Percentiles rank a stretch among this genome's conserved stretches.
phyloP scores from a whole-genome alignment of 2,888 invertebrate species.

The Folsomia manolachei region DNA sequence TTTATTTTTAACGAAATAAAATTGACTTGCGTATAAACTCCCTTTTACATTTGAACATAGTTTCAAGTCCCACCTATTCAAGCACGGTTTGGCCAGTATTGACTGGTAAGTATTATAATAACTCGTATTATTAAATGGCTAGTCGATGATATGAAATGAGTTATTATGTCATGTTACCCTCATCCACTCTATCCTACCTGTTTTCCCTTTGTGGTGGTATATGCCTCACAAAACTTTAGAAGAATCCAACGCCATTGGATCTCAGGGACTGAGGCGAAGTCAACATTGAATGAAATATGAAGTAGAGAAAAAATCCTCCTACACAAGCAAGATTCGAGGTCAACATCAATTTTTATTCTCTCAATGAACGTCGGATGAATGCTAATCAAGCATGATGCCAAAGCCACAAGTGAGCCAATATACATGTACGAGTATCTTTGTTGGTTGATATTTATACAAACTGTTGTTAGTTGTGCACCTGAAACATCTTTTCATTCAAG shows the following conservation, averaged over 20 bases:
- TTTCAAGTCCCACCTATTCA: no score
- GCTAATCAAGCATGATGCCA: slow-evolving; percentile 41
- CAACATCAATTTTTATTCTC: slow-evolving; percentile 42
- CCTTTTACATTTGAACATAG: neutral
- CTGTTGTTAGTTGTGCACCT: neutral
- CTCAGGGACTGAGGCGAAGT: no score
- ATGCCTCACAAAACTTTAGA: neutral
- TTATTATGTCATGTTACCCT: neutral
- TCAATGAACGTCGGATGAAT: slow-evolving; percentile 47
- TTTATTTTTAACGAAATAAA: neutral
- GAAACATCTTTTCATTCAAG: neutral
- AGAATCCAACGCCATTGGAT: no score
- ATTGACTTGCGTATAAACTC: neutral
- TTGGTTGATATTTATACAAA: neutral
- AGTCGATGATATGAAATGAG: neutral
- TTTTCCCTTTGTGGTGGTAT: neutral
- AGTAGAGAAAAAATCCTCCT: slow-evolving; percentile 15
- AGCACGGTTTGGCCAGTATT: no score
- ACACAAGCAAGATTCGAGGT: slow-evolving; percentile 35
- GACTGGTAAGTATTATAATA: neutral
- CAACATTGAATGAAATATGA: neutral
- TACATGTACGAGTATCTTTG: no score
- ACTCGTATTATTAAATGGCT: neutral
- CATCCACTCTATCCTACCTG: no score
- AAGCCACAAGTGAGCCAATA: no score